Evolutionary conservation across 2,888 invertebrate genomes (phyloP), one percentile per base, ranked within the genome.

Genomic region (Cremastobaeus sp.): DNA sequence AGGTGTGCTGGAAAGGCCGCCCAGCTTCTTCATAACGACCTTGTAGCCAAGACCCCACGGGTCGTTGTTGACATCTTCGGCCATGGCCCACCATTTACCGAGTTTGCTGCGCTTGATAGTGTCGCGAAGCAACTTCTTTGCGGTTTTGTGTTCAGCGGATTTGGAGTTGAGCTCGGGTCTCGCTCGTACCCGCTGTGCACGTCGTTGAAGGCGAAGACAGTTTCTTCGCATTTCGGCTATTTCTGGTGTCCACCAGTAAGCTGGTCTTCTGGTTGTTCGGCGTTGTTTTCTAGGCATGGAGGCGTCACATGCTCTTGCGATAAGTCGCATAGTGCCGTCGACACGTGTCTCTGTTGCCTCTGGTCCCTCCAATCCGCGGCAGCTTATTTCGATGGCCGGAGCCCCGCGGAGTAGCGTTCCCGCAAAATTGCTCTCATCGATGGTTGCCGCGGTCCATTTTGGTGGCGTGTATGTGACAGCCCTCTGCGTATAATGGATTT

Each of bases 41-140:
- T 55, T 50, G 25, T 73, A 64, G 1, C 68, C 62, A 1, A 52
- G 18, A 1, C 69, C 76, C 72, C 55, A 65, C 5, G 55, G 55
- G 25, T 69, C 60, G 5, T 14, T 15, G 41, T 55, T 30, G 1
- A 65, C 39, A 4, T 66, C 72, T 4, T 47, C 47, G 0, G 28
- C n/a, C 0, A 72, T 2, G 2, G 15, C 14, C 0, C 12, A 6
- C 50, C 59, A 60, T 1, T 48, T 47, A 0, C 8, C 1, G 9
- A 0, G 0, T 12, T 72, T 60, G 41, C 50, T 60, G 4, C 21
- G 2, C 6, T 28, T 28, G 25, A 69, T 69, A 1, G 59, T 15
- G 4, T 3, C 5, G 0, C 15, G 14, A 0, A 62, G 30, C 1
- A 8, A 6, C 20, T 69, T 60, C 11, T 17, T 45, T 5, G 45